Conservation (phyloP, 2,797 vertebrate species). For the Petrocephalus sullivani region DNA sequence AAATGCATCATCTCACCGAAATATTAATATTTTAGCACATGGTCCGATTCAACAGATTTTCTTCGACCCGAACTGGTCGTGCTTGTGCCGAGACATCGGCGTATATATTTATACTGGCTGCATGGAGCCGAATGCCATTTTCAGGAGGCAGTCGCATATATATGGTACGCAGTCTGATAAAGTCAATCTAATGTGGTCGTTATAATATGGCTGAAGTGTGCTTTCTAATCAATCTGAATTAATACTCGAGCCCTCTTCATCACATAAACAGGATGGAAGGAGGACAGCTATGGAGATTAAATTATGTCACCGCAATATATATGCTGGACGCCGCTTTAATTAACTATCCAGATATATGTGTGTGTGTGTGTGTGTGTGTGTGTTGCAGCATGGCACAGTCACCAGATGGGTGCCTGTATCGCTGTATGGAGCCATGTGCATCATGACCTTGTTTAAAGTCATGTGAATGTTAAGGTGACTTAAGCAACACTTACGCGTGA, state of each 20-base stretch:
- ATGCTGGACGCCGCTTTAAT: not conserved
- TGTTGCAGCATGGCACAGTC: not conserved
- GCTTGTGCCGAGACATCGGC: not conserved
- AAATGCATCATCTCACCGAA: not conserved
- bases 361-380: not conserved
- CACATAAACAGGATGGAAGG: not conserved
- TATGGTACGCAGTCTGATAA: not conserved
- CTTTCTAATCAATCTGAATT: not conserved
- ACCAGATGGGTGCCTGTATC: not conserved
- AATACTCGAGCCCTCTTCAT: not conserved
- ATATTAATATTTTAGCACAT: not conserved
- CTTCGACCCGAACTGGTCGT: not conserved
- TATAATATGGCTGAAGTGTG: not conserved
- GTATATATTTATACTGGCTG: not conserved
- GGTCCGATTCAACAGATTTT: slow-evolving; percentile 3
- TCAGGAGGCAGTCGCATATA: not conserved
- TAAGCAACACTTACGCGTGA: not conserved
- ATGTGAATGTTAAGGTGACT: not conserved
- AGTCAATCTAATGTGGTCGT: not conserved
- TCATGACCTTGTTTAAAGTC: slow-evolving; percentile 1
- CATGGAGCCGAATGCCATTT: not conserved
- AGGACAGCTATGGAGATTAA: not conserved
- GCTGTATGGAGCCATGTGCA: not conserved
- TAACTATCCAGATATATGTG: not conserved
- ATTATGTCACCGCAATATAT: not conserved